Evolutionary conservation across 2,888 invertebrate species (phyloP), one percentile per base, ranked within the genome.

Genomic region (Amphipoea oculea): DNA sequence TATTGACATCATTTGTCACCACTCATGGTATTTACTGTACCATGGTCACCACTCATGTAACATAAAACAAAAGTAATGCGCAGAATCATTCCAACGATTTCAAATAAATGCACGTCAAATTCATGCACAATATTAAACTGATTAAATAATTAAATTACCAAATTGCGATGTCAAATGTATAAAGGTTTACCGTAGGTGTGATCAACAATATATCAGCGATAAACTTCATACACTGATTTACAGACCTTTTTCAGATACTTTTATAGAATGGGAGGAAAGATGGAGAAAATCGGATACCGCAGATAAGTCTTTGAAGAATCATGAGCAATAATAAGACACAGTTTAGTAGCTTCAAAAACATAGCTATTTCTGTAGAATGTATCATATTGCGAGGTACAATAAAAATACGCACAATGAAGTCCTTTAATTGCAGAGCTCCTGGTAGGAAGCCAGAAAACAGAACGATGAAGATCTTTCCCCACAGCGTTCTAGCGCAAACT

Each of bases 401-500:
- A 11, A 66, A 69, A 70, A n/a, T 20, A 23, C 9, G 9, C 7
- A 48, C 2, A 42, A 45, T 40, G 23, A 14, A 66, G 29, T 65
- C 20, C 11, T 67, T 48, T 73, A 71, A 82, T 73, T 70, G n/a
- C 73, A 54, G 29, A 40, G 23, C 17, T 74, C 45, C 62, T 48
- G 40, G 23, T n/a, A 65, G 48, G 74, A 73, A 82, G 60, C 51
- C 73, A 54, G 54, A 67, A 77, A 66, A 75, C 65, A 36, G 9
- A 48, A 76, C 57, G 63, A 63, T 57, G 40, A 54, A 82, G 48
- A 78, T 74, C 66, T 65, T 66, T 69, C 73, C 14, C 29, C 1
- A 20, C 20, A 81, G 23, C 17, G 4, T 74, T 66, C 51, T 72
- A 60, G 17, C 42, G 63, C 57, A 66, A 81, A 75, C 73, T 78